Percentiles rank a stretch among this genome's conserved stretches.
Evolutionary conservation across 2,888 invertebrate genomes (phyloP).

Genomic region (Acleris cristana): DNA sequence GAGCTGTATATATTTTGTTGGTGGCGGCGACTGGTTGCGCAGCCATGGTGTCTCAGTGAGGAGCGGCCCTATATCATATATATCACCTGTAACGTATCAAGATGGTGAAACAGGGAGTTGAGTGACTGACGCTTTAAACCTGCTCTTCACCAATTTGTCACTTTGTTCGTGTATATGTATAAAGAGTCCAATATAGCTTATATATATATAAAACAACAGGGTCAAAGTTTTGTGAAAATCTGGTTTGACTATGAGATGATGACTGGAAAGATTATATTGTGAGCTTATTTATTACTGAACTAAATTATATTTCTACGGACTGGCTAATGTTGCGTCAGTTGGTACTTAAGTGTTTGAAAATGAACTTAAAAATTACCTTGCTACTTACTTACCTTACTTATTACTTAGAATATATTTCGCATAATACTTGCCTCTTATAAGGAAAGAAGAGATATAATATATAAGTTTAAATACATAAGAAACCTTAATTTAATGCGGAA

Average conservation of each 20-base stretch:
- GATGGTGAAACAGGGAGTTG: no score
- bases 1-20: no score
- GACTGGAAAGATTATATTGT: neutral
- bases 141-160: no score
- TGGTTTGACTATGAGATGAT: neutral
- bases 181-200: no score
- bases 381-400: neutral
- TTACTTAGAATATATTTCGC: constrained; percentile 29
- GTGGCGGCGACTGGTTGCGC: no score
- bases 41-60: no score
- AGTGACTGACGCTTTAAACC: no score
- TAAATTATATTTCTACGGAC: no score
- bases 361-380: constrained; percentile 24
- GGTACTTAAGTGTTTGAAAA: constrained; percentile 23
- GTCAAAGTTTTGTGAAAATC: constrained; percentile 6
- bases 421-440: constrained; percentile 33
- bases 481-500: neutral
- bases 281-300: constrained; percentile 3
- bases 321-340: constrained; percentile 11
- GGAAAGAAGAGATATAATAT: constrained; percentile 15
- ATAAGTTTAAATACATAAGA: constrained; percentile 1
- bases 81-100: no score
- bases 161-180: no score
- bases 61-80: no score
- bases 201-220: constrained; percentile 4